Percentiles rank a stretch among this genome's conserved stretches.
Conservation (phyloP, 2,797 vertebrate genomes). For the Sebastes minor region DNA sequence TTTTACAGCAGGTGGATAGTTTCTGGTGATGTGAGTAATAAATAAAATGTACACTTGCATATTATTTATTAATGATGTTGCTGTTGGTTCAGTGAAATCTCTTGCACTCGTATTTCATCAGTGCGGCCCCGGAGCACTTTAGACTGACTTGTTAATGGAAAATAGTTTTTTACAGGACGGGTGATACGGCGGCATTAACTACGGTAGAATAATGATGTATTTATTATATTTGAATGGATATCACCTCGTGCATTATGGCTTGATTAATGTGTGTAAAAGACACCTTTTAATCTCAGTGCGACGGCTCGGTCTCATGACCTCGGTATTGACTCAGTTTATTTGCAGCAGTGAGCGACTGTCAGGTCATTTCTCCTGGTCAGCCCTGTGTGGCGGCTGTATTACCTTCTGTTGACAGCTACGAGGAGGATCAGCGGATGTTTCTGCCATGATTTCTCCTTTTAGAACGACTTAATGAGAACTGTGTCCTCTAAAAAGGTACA, state of each 20-base stretch:
- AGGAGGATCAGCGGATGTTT: constrained; percentile 3
- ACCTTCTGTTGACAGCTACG: constrained; percentile 56
- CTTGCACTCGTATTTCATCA: constrained; percentile 36
- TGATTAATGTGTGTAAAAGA: not conserved
- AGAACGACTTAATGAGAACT: constrained; percentile 17
- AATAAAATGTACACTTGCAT: not conserved
- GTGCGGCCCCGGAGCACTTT: not conserved
- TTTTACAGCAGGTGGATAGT: not conserved
- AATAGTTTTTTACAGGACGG: not conserved
- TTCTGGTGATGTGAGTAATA: not conserved
- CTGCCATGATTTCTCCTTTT: not conserved
- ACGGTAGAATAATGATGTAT: not conserved
- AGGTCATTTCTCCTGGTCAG: constrained; percentile 3
- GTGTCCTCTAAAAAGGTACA: not conserved
- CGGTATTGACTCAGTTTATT: constrained; percentile 41
- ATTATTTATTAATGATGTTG: constrained; percentile 23
- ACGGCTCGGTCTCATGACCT: constrained; percentile 16
- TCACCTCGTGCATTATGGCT: not conserved
- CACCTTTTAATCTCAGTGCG: not conserved
- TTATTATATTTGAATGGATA: too few species aligned
- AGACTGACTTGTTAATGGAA: not conserved
- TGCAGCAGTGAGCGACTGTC: constrained; percentile 17
- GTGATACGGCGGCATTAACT: too few species aligned
- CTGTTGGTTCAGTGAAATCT: not conserved
- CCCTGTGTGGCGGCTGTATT: constrained; percentile 36